Evolutionary conservation across 2,113 vertebrate species (phyloP).

Genomic region (Excalfactoria chinensis): DNA sequence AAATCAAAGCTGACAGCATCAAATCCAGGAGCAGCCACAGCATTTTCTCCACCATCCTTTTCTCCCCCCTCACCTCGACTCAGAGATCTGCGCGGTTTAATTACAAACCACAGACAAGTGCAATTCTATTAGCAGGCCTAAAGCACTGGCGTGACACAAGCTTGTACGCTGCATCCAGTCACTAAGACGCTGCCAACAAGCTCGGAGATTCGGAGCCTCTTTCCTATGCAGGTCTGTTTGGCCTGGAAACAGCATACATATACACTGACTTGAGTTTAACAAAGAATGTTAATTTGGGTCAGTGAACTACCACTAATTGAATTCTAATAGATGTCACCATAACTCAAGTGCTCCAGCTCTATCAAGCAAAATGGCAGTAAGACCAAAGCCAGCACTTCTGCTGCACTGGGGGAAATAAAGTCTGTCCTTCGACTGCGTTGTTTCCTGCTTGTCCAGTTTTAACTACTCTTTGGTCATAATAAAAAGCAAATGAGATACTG

Average conservation of each 20-base stretch:
- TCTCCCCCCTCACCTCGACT: not conserved
- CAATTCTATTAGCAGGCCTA: conserved; percentile 54
- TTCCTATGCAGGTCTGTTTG: conserved; percentile 51
- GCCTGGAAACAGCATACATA: conserved; percentile 63
- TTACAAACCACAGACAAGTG: conserved; percentile 51
- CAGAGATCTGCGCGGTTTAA: conserved; percentile 44
- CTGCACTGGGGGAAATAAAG: not conserved
- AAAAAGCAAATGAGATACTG: conserved; percentile 56
- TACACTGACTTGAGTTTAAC: conserved; percentile 63
- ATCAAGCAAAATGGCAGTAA: conserved; percentile 65
- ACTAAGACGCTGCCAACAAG: conserved; percentile 41
- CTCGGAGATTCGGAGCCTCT: conserved; percentile 43
- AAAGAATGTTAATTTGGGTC: conserved; percentile 72
- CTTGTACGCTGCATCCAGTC: conserved; percentile 44
- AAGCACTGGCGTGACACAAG: conserved; percentile 53
- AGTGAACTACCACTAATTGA: conserved; percentile 68
- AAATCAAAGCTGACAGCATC: not conserved
- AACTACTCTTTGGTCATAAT: conserved; percentile 34
- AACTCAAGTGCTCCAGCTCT: conserved; percentile 49
- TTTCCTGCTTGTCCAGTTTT: conserved; percentile 16
- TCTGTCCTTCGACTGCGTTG: conserved; percentile 25
- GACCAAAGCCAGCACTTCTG: not conserved
- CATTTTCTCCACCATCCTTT: not conserved
- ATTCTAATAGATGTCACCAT: conserved; percentile 72
- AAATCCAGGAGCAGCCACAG: accelerated